phyloP scores from a whole-genome alignment of 2,888 invertebrate species.

The Kryphioiulus occultus region DNA sequence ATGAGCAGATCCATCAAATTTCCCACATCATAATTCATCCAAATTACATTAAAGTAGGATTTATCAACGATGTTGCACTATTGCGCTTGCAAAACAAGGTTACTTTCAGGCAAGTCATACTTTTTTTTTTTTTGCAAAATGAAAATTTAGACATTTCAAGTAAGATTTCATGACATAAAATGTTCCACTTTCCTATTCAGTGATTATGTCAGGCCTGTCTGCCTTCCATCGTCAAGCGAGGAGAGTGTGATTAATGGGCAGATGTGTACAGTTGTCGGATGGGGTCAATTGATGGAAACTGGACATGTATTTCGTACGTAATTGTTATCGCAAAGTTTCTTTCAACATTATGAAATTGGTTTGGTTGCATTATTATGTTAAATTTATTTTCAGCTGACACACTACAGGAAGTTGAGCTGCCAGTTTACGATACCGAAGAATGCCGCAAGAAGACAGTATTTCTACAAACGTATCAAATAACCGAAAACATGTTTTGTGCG shows the following conservation, averaged over 20 bases:
- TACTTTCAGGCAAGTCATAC: constrained; percentile 61
- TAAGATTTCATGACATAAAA: not conserved
- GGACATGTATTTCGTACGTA: constrained; percentile 64
- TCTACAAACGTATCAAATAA: constrained; percentile 77
- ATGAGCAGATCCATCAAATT: constrained; percentile 75
- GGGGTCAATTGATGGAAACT: constrained; percentile 82
- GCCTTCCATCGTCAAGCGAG: constrained; percentile 68
- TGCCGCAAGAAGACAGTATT: constrained; percentile 77
- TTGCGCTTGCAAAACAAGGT: constrained; percentile 71
- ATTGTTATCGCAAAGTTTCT: constrained; percentile 35
- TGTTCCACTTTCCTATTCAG: constrained; percentile 59
- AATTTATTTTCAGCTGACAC: constrained; percentile 75
- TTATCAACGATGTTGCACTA: constrained; percentile 79
- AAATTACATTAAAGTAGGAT: constrained; percentile 76
- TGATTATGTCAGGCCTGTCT: constrained; percentile 72
- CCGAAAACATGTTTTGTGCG: constrained; percentile 83
- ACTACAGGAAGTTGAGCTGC: constrained; percentile 80
- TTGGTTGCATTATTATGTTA: constrained; percentile 32
- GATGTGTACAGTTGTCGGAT: constrained; percentile 79
- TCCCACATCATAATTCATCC: constrained; percentile 75
- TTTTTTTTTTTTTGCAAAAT: not conserved
- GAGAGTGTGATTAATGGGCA: constrained; percentile 70
- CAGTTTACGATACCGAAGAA: constrained; percentile 78
- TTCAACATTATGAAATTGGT: not conserved
- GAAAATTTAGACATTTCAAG: not conserved